phyloP scores from a whole-genome alignment of 2,797 vertebrate species.

The Aphelocoma californica region DNA sequence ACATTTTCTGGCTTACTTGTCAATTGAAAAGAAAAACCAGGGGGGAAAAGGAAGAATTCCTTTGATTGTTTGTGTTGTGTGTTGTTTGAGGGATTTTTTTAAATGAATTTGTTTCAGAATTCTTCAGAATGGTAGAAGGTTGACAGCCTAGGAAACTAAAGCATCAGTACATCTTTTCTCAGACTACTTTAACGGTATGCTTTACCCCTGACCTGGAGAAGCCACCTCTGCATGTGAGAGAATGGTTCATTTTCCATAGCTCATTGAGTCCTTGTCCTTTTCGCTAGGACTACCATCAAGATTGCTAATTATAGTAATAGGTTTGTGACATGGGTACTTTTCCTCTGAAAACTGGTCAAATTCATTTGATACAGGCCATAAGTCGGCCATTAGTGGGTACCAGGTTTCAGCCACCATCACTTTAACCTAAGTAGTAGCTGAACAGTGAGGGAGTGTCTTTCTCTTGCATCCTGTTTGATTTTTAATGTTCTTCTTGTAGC shows the following conservation, averaged over 20 bases:
- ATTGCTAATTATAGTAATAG: slow-evolving; percentile 16
- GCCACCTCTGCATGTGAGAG: not conserved
- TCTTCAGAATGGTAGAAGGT: not conserved
- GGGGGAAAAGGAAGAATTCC: not conserved
- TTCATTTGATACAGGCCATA: not conserved
- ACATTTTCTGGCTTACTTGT: not conserved
- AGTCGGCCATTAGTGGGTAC: not conserved
- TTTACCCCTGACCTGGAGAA: slow-evolving; percentile 12
- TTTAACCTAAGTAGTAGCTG: not conserved
- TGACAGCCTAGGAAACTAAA: not conserved
- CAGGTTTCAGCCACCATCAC: not conserved
- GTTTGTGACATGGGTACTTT: not conserved
- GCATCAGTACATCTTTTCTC: not conserved
- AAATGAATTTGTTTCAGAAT: not conserved
- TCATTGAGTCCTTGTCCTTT: slow-evolving; percentile 31
- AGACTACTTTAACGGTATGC: not conserved
- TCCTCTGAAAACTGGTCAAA: slow-evolving; percentile 10
- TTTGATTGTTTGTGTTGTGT: not conserved
- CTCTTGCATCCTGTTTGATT: not conserved
- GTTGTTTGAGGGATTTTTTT: not conserved
- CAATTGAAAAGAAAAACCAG: not conserved
- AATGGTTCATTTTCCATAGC: slow-evolving; percentile 6
- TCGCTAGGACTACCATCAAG: not conserved
- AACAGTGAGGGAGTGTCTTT: not conserved
- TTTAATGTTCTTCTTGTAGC: not conserved